Conservation (phyloP, 2,797 vertebrate genomes). For the Buphagus erythrorhynchus region DNA sequence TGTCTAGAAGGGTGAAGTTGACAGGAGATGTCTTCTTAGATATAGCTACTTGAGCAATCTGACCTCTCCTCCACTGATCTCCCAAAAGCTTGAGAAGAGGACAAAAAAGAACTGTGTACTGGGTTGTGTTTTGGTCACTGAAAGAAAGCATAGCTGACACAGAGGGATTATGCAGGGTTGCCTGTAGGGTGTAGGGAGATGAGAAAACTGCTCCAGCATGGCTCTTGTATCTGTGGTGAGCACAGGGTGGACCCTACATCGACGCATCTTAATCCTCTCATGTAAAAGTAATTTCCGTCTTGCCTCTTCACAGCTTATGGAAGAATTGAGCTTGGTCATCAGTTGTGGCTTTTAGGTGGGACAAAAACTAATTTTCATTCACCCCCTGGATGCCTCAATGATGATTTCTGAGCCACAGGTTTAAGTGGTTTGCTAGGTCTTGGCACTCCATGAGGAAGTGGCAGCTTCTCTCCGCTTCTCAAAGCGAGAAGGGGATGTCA, state of each 20-base stretch:
- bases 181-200: background rate
- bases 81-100: background rate
- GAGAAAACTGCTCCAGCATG: background rate
- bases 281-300: background rate
- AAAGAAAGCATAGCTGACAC: background rate
- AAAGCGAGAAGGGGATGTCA: background rate
- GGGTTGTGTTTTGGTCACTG: background rate
- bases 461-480: background rate
- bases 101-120: background rate
- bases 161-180: background rate
- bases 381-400: background rate
- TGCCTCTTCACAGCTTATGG: background rate
- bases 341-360: background rate
- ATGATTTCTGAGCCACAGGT: background rate
- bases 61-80: background rate
- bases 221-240: background rate
- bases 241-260: background rate
- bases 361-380: background rate
- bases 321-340: background rate
- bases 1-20: background rate
- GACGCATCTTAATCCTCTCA: fast-evolving
- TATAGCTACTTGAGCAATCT: background rate
- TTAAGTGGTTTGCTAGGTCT: background rate
- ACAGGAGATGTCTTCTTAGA: background rate
- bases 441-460: fast-evolving